Evolutionary conservation across 2,888 invertebrate species (phyloP).

Genomic region (Dynastes tityus): DNA sequence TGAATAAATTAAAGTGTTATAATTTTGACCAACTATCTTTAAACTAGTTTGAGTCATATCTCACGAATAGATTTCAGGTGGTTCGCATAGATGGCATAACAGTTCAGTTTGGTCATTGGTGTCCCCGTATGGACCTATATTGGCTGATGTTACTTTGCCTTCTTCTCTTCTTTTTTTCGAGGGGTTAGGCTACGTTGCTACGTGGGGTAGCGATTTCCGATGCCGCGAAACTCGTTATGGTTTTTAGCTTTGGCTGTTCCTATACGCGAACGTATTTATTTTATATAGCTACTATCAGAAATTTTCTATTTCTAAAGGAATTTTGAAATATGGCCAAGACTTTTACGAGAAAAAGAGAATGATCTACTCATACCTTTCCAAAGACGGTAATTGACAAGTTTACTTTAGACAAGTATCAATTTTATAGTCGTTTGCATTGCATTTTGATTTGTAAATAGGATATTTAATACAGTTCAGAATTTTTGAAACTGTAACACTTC

Average conservation of each 20-base stretch:
- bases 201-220: background rate
- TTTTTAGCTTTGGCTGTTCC: conserved; percentile 18
- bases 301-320: too few species aligned
- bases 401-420: background rate
- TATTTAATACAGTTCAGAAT: too few species aligned
- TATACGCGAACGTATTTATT: conserved; percentile 28
- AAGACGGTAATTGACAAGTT: background rate
- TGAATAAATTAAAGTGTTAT: too few species aligned
- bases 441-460: too few species aligned
- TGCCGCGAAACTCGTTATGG: conserved; percentile 36
- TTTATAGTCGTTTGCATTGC: background rate
- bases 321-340: too few species aligned
- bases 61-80: too few species aligned
- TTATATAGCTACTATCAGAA: background rate
- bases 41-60: too few species aligned
- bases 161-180: background rate
- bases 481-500: background rate
- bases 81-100: too few species aligned
- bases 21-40: too few species aligned
- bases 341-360: background rate
- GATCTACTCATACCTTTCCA: background rate
- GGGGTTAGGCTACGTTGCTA: background rate
- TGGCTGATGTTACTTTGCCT: conserved; percentile 33
- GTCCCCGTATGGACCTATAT: too few species aligned
- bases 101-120: too few species aligned